Evolutionary conservation across 2,888 invertebrate genomes (phyloP).

Genomic region (Baccha elongata): DNA sequence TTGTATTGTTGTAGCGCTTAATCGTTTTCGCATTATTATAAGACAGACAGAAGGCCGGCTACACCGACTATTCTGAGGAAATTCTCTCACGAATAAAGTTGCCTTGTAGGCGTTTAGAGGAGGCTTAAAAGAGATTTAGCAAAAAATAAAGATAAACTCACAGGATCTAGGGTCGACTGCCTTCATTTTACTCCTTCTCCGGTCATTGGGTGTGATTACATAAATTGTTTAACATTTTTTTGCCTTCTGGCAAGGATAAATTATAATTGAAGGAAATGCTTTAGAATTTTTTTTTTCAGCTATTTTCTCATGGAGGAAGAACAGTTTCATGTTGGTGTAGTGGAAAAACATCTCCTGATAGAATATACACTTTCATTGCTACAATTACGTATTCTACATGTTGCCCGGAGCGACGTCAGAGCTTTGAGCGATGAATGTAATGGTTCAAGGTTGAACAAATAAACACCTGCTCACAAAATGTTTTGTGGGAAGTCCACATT

Average conservation of each 20-base stretch:
- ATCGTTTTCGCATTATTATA: constrained; percentile 53
- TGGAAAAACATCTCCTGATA: background rate
- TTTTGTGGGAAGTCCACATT: constrained; percentile 12
- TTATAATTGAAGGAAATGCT: constrained; percentile 47
- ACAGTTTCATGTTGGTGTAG: background rate
- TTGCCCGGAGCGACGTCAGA: constrained; percentile 10
- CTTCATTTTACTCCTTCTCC: background rate
- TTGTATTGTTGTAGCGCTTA: constrained; percentile 34
- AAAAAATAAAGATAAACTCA: constrained; percentile 26
- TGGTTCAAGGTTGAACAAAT: constrained; percentile 37
- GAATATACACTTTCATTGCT: constrained; percentile 11
- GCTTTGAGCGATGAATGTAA: constrained; percentile 8
- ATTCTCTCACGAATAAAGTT: constrained; percentile 17
- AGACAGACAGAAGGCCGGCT: background rate
- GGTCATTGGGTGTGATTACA: constrained; percentile 38
- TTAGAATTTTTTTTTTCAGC: constrained; percentile 13
- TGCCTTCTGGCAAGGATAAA: constrained; percentile 40
- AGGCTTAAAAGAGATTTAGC: constrained; percentile 9
- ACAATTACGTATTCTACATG: constrained; percentile 28
- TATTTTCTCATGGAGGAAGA: background rate
- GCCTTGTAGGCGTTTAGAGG: constrained; percentile 32
- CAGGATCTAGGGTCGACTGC: constrained; percentile 23
- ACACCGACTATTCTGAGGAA: background rate
- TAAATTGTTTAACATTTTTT: constrained; percentile 53
- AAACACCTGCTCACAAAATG: constrained; percentile 17